Conservation (phyloP, 2,797 vertebrate species). For the Monodelphis domestica region DNA sequence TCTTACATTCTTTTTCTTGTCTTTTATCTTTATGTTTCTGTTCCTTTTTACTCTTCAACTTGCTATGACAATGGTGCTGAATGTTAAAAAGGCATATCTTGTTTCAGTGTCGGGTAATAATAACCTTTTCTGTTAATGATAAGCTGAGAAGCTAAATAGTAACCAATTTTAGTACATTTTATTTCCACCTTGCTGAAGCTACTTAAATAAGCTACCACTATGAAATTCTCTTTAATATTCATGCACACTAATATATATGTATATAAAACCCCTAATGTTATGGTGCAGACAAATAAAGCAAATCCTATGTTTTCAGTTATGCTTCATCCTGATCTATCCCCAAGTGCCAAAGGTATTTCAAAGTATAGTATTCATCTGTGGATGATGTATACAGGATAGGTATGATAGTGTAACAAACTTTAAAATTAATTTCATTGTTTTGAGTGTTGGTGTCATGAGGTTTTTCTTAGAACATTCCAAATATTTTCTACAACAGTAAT, state of each 20-base stretch:
- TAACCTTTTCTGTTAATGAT: constrained; percentile 54
- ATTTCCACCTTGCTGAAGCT: constrained; percentile 58
- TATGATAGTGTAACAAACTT: constrained; percentile 72
- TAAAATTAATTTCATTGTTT: constrained; percentile 69
- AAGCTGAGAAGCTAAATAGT: constrained; percentile 64
- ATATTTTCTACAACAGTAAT: neutral
- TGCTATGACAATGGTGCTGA: constrained; percentile 5
- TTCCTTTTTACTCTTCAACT: constrained; percentile 44
- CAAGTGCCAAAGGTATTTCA: constrained; percentile 29
- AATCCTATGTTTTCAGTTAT: constrained; percentile 23
- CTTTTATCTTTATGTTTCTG: constrained; percentile 13
- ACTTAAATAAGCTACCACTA: constrained; percentile 48
- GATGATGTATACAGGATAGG: neutral
- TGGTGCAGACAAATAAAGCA: constrained; percentile 54
- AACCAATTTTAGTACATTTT: constrained; percentile 45
- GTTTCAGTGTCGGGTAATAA: constrained; percentile 59
- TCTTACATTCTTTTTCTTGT: constrained; percentile 31
- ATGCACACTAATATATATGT: constrained; percentile 49
- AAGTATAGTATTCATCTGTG: constrained; percentile 29
- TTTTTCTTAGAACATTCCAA: constrained; percentile 53
- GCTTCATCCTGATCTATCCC: constrained; percentile 36
- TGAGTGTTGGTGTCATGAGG: constrained; percentile 74
- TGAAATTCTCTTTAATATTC: constrained; percentile 75
- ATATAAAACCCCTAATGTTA: constrained; percentile 19
- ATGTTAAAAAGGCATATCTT: constrained; percentile 50